phyloP scores from a whole-genome alignment of 2,888 invertebrate species.

The Diachrysia chrysitis region DNA sequence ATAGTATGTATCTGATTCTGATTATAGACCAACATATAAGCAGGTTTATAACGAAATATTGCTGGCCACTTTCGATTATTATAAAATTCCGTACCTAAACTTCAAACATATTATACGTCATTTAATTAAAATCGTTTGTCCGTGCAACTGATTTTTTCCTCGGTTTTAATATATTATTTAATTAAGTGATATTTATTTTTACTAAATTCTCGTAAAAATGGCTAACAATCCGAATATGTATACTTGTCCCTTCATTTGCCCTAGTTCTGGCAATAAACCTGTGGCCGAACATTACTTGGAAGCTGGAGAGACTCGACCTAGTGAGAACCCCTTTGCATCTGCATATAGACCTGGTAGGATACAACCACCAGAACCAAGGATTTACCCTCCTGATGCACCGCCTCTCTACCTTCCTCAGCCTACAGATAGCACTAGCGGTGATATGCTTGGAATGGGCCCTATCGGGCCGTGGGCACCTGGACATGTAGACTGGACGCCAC shows the following conservation, averaged over 20 bases:
- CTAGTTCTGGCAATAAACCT: conserved; percentile 34
- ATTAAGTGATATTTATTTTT: conserved; percentile 32
- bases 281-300: conserved; percentile 43
- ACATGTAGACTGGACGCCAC: conserved; percentile 92
- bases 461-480: conserved; percentile 93
- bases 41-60: no score
- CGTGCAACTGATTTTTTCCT: conserved; percentile 11
- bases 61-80: conserved; percentile 7
- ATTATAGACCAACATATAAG: no score
- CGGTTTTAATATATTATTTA: conserved; percentile 39
- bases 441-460: conserved; percentile 81
- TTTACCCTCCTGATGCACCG: conserved; percentile 77
- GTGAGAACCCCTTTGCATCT: conserved; percentile 58
- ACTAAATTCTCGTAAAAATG: conserved; percentile 71
- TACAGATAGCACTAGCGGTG: conserved; percentile 81
- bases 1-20: no score
- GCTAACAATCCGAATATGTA: conserved; percentile 50
- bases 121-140: conserved; percentile 12
- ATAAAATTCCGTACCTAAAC: background rate
- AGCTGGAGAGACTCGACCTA: conserved; percentile 53
- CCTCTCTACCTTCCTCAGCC: conserved; percentile 82
- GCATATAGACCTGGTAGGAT: conserved; percentile 79
- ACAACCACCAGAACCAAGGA: conserved; percentile 71
- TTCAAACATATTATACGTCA: conserved; percentile 15
- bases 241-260: conserved; percentile 79